Evolutionary conservation across 2,797 vertebrate species (phyloP).

Genomic region (Huso huso): DNA sequence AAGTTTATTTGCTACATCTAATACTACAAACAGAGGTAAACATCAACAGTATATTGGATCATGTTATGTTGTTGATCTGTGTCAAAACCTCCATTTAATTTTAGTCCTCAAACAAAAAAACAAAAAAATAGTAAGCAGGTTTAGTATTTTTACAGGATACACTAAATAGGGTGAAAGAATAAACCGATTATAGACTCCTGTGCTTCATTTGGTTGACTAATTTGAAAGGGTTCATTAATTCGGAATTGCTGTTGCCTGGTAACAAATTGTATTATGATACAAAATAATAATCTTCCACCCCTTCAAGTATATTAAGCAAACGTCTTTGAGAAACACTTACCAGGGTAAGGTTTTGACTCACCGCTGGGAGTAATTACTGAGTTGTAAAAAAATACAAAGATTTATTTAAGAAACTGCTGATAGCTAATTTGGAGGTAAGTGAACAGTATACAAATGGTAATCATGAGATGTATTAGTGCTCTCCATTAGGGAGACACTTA

Average conservation of each 20-base stretch:
- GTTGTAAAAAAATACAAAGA: not conserved
- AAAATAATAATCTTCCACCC: not conserved
- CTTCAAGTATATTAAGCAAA: not conserved
- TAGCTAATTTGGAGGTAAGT: not conserved
- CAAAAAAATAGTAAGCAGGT: too few relatives aligned
- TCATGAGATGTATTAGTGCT: too few relatives aligned
- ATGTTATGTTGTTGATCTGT: too few relatives aligned
- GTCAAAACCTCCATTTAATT: too few relatives aligned
- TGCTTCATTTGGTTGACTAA: not conserved
- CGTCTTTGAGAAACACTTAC: not conserved
- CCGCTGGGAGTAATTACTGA: conserved; percentile 1
- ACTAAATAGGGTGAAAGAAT: too few relatives aligned
- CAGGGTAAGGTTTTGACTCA: not conserved
- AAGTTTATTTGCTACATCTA: too few relatives aligned
- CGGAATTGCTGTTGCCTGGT: not conserved
- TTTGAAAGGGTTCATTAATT: not conserved
- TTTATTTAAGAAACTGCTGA: conserved; percentile 2
- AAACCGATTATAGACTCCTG: too few relatives aligned
- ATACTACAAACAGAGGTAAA: too few relatives aligned
- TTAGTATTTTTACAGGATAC: too few relatives aligned
- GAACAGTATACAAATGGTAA: not conserved
- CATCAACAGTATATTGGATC: too few relatives aligned
- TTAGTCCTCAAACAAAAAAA: too few relatives aligned
- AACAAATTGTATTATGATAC: not conserved
- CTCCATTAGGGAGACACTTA: too few relatives aligned